phyloP scores from a whole-genome alignment of 2,888 invertebrate genomes.

The Leptinotarsa peninsularis region DNA sequence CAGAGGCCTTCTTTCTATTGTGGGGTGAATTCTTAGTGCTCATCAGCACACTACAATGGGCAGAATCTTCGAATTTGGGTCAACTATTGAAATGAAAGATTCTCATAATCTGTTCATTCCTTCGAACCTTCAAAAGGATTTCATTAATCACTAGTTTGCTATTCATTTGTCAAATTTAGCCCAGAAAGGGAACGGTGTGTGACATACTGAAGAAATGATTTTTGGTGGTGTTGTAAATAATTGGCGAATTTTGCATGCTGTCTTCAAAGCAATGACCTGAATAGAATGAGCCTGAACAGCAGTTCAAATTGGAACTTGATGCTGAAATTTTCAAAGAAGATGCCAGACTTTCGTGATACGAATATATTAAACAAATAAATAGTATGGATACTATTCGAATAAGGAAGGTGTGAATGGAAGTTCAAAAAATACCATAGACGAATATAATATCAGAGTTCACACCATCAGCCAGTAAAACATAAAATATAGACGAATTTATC shows the following conservation, averaged over 20 bases:
- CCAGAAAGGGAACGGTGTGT: neutral
- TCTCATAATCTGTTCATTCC: conserved; percentile 4
- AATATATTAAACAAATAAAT: too few relatives aligned
- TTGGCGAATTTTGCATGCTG: neutral
- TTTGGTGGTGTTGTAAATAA: neutral
- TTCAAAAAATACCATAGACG: too few relatives aligned
- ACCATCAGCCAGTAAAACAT: too few relatives aligned
- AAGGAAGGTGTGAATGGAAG: too few relatives aligned
- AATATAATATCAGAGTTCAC: too few relatives aligned
- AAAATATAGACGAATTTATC: too few relatives aligned
- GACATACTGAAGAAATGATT: neutral
- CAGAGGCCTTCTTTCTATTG: neutral
- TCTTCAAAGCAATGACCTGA: too few relatives aligned
- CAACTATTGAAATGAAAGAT: neutral
- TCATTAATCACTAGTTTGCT: conserved; percentile 1
- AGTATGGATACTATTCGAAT: too few relatives aligned
- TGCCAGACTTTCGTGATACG: too few relatives aligned
- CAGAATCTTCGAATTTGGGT: conserved; percentile 6
- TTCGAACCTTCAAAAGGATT: neutral
- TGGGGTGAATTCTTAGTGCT: neutral
- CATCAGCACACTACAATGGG: neutral
- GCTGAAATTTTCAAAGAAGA: too few relatives aligned
- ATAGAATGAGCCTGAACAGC: too few relatives aligned
- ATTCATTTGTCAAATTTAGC: neutral
- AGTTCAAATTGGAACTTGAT: too few relatives aligned